These are phyloP conservation scores for Jacana jacana DNA, from an alignment of 2,113 vertebrate species.

Conservation along the genomic window DNA sequence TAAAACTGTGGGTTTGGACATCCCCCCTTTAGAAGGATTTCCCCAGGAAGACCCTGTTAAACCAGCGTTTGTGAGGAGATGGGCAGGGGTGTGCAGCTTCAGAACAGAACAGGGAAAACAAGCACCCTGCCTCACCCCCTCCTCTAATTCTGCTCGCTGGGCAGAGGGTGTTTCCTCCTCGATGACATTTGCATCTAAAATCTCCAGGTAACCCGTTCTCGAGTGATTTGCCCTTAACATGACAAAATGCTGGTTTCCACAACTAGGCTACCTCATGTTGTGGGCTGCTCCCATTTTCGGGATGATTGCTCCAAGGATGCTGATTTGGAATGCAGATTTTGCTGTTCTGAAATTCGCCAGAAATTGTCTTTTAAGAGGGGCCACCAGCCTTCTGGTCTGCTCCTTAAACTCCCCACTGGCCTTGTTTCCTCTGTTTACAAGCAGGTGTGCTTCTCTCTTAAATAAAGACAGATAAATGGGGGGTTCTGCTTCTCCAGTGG, in stretches of 20 bases:
- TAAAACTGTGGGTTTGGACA: background rate
- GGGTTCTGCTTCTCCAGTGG: background rate
- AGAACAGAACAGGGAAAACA: background rate
- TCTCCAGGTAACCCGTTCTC: background rate
- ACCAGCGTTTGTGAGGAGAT: background rate
- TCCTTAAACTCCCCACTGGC: background rate
- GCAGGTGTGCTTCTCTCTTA: background rate
- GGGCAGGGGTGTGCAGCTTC: background rate
- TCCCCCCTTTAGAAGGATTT: background rate
- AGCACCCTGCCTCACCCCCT: background rate
- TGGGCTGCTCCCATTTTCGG: background rate
- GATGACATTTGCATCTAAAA: background rate
- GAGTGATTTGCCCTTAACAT: background rate
- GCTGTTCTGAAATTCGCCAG: background rate
- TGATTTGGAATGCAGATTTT: background rate
- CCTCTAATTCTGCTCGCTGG: background rate
- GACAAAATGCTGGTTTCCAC: background rate
- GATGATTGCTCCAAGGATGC: background rate
- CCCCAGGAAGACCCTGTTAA: background rate
- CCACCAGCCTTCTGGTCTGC: background rate
- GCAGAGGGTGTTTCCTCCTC: background rate
- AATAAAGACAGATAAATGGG: background rate
- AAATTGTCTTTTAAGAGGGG: background rate
- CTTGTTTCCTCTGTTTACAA: background rate
- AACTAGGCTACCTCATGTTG: background rate